Evolutionary conservation across 2,113 vertebrate genomes (phyloP), one percentile per base, ranked within the genome.

Genomic region (Ploceus nigricollis): DNA sequence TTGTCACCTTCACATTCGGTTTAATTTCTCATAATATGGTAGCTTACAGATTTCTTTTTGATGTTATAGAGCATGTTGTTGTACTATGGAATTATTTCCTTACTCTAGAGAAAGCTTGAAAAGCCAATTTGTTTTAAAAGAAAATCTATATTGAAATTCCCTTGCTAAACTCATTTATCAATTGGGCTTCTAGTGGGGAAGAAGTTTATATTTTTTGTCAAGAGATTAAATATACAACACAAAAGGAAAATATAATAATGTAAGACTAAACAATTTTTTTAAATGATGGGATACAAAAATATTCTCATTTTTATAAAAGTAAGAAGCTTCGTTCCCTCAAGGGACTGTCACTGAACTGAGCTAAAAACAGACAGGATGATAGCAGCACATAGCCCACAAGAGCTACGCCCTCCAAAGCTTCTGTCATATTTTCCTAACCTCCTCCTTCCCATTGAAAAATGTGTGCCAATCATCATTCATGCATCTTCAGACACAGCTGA

Each of bases 391-490:
- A 82, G 21, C 65, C 71, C 2, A 19, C 87, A 89, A 82, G 48
- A 31, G 0, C 81, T 75, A 54, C 1, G 0, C 22, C 66, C 61
- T 82, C 77, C 51, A 60, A 79, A 83, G 22, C 57, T 73, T 75
- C 44, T 78, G 60, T 68, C 66, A 53, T 76, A 57, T 65, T 60
- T 89, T 61, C 25, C 87, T 72, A 87, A 87, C 75, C 64, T 91
- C 58, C 84, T 79, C 77, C 70, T 91, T 85, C 37, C 61, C 87
- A 72, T 39, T 85, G 70, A 89, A 94, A 71, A 94, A 75, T 39
- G 40, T 76, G 51, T 91, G 65, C 48, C 81, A 94, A 92, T 78
- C 88, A 73, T 81, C 89, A 83, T 88, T 94, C 87, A 92, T 94
- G 45, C 87, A 89, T 82, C 77, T 89, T 89, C 81, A 92, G 72